Base-by-base conservation (phyloP, 2,888 invertebrate species). In the Biston stratarius region DNA sequence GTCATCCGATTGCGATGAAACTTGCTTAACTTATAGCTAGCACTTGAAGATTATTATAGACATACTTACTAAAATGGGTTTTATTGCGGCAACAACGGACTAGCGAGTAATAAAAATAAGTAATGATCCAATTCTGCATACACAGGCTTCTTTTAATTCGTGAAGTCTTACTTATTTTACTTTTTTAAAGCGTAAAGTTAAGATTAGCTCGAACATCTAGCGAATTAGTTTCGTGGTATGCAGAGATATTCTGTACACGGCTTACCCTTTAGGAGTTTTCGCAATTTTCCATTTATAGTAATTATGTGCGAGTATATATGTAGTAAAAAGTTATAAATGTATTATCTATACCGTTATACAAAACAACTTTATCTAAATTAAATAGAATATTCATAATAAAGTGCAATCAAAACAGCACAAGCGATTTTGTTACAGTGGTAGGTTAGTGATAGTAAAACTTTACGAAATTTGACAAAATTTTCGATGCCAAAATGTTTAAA, bases 81-180 rank as follows among this genome's bases (percentile, higher is more conserved):
- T n/a, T n/a, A n/a, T n/a, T 24, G 24, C 24, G 24, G 24, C 24
- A 24, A 3, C 24, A 24, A 24, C 3, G 3, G 24, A 3, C 24
- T 24, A 24, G 24, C 3, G 68, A 75, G 72, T 72, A 53, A 67
- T 57, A 67, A 68, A 68, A 69, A 71, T 71, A 48, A 45, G 66
- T 72, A 53, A 67, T 47, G 48, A 33, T 69, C 60, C 69, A 34
- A 10, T 52, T 59, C 49, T 65, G 48, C 9, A 15, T 36, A 36
- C 36, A 6, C 14, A 38, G 38, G 6, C 15, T 11, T 47, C 14
- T 24, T 57, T 57, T 45, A 45, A 33, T 45, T 45, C 45, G 6
- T 5, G 24, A 48, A 58, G 14, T 15, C 9, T 14, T 34, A 8
- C 33, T 33, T 42, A 45, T 6, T 24, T 45, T 45, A 33, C 8